A percentile compares a stretch with the other conserved stretches of the same genome.
Evolutionary conservation across 2,797 vertebrate species (phyloP).

Genomic region (Anisognathus igniventris): DNA sequence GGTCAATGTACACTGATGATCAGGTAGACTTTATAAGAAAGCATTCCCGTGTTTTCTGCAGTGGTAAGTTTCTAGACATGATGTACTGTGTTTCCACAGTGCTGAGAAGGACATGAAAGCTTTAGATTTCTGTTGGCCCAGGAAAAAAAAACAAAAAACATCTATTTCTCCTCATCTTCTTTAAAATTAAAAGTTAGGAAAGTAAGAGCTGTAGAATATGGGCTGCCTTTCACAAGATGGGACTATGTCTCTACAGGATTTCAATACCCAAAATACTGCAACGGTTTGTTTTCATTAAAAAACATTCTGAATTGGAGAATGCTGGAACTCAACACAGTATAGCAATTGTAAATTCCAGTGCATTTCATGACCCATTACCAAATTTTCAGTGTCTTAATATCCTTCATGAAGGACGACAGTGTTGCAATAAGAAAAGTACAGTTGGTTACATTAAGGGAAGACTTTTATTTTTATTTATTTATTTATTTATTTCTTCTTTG

Average conservation of each 20-base stretch:
- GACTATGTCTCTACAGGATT: background rate
- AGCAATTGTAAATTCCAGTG: background rate
- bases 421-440: background rate
- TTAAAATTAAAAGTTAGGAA: background rate
- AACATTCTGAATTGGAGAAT: background rate
- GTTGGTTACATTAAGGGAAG: background rate
- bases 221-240: background rate
- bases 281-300: background rate
- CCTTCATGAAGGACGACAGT: background rate
- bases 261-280: accelerated
- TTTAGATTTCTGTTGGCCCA: background rate
- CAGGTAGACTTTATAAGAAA: background rate
- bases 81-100: background rate
- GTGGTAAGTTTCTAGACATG: background rate
- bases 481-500: background rate
- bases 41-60: background rate
- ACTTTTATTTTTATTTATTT: background rate
- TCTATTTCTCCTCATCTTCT: background rate
- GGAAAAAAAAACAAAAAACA: too few relatives aligned
- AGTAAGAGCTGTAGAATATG: background rate
- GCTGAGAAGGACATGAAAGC: background rate
- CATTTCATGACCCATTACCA: background rate
- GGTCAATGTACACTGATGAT: background rate
- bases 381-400: background rate
- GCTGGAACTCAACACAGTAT: background rate